A percentile compares a stretch with the other conserved stretches of the same genome.
phyloP scores from a whole-genome alignment of 2,888 invertebrate species.

The Halictus ligatus region DNA sequence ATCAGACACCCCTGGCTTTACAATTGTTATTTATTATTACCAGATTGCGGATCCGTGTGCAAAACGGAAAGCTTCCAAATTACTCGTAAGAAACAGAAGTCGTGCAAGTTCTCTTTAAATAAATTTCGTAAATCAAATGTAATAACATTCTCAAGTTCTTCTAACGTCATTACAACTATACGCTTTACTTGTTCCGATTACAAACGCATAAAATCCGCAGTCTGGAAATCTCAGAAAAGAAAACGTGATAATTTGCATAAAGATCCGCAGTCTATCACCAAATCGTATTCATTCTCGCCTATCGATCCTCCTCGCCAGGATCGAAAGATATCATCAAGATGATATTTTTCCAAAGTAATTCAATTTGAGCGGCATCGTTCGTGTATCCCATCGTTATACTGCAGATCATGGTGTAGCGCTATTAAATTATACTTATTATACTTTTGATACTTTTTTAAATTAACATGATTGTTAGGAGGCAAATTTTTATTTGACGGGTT shows the following conservation, averaged over 20 bases:
- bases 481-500: background rate
- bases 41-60: background rate
- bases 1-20: background rate
- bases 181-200: background rate
- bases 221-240: background rate
- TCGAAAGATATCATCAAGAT: background rate
- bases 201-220: background rate
- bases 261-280: background rate
- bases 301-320: background rate
- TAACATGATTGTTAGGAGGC: background rate
- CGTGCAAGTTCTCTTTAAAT: background rate
- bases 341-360: background rate
- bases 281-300: constrained; percentile 1
- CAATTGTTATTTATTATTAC: background rate
- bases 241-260: background rate
- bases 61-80: background rate
- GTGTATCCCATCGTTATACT: background rate
- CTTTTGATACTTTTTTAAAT: constrained; percentile 8
- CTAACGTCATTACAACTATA: background rate
- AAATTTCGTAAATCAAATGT: no score
- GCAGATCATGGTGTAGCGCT: background rate
- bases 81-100: background rate
- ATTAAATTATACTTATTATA: background rate
- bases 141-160: background rate
- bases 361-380: background rate